Conservation (phyloP, 2,113 vertebrate genomes). For the Melanerpes aurifrons region DNA sequence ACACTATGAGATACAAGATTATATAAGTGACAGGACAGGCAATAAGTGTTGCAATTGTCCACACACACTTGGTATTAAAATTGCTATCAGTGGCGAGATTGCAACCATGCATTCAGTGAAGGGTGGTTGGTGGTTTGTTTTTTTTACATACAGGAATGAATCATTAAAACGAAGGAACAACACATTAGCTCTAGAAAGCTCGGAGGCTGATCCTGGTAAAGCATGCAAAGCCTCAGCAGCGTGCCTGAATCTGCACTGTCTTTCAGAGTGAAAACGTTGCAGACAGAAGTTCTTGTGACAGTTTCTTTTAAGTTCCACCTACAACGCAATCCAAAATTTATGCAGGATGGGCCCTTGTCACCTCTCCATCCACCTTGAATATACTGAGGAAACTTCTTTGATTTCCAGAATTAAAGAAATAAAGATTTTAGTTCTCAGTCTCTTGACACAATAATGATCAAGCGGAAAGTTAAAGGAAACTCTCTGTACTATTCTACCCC, state of each 20-base stretch:
- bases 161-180: not conserved
- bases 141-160: not conserved
- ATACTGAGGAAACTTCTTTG: accelerated
- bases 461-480: not conserved
- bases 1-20: not conserved
- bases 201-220: not conserved
- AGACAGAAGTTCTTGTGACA: not conserved
- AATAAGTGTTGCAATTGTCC: not conserved
- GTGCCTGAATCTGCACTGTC: not conserved
- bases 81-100: not conserved
- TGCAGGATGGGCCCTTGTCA: accelerated
- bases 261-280: not conserved
- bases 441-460: not conserved
- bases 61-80: not conserved
- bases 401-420: not conserved
- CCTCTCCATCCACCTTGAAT: not conserved
- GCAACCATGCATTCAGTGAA: not conserved
- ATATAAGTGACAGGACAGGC: not conserved
- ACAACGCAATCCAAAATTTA: not conserved
- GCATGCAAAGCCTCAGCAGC: not conserved
- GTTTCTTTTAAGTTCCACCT: not conserved
- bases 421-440: not conserved
- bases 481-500: not conserved
- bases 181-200: not conserved
- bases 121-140: not conserved